Base-by-base conservation (phyloP, 2,113 vertebrate genomes). In the Pampusana beccarii region DNA sequence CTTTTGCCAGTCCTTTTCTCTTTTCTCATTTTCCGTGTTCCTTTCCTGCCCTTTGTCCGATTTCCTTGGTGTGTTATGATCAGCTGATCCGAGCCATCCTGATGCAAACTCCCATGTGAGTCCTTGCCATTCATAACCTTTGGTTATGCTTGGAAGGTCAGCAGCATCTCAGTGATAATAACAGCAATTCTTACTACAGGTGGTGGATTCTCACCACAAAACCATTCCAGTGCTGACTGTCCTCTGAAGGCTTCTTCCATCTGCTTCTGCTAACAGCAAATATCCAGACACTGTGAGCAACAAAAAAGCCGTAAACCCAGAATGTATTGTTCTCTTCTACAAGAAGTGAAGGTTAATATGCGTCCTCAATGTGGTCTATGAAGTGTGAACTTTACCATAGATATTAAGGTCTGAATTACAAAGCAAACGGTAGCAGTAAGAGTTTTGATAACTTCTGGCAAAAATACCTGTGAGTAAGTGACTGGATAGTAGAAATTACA, bases 231-330 rank as follows among this genome's bases (percentile, higher is more conserved):
- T 15, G 54, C 90, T 29, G 18, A 3, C 80, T 26, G 53, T 81
- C 87, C 96, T 96, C 96, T 9, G 12, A 97, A 97, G 96, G 71
- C 65, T 95, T 67, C n/a, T 53, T 34, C 92, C 95, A 91, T 94
- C 97, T 96, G 86, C 85, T 96, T 73, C 95, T 87, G 53, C 90
- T 84, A 94, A 69, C 92, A 96, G 94, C 77, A 94, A 91, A 65
- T 58, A 73, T 16, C 86, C 95, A 53, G 91, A 84, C 77, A 38
- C 46, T 21, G 81, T 5, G 7, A 94, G 67, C 88, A 83, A 61
- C 89, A 92, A 36, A 29, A 61, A 73, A 92, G 75, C 88, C 57
- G 73, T 57, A 87, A 92, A 90, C 23, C 65, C 82, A 65, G 73
- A 53, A 72, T 88, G 79, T 95, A 93, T 66, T 81, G 75, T 51